Evolutionary conservation across 2,888 invertebrate species (phyloP), one percentile per base, ranked within the genome.

Genomic region (Caenorhabditis sp.): DNA sequence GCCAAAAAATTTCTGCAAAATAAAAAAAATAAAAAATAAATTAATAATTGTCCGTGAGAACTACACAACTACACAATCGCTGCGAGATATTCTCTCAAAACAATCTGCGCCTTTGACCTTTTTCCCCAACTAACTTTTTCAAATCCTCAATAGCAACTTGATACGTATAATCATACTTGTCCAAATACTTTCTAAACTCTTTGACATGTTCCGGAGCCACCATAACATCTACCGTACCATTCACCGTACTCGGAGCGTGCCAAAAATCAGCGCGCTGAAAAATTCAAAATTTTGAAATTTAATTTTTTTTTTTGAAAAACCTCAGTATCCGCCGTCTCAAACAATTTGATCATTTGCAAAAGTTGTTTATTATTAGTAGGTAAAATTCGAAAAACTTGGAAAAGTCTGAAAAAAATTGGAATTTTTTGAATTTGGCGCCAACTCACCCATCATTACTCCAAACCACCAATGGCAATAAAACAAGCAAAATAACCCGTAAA

Each of bases 171-270:
- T 62, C 60, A 58, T 75, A 59, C 31, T 66, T 59, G 23, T 76
- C 63, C 24, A 83, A 72, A 36, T 79, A 77, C 6, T 51, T 21
- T 19, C 62, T 57, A 58, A 81, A 81, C 57, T 76, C 60, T 1
- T 23, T 58, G 8, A 79, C 81, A 57, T 84, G 69, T 10, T 73
- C 66, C 27, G 81, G 79, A 21, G 79, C 62, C 4, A 86, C 81
- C 86, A 86, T 86, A 6, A 86, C 77, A 64, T 86, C 86, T 8
- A 80, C 80, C 0, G 81, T 80, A 3, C 77, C 65, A 27, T 85
- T 85, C 23, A 81, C 69, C 5, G 70, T 66, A 4, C 81, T 75
- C 0, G 86, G 86, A 23, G 81, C 77, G 50, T 81, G 77, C 86
- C 86, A 86, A 62, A 86, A 86, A 60, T 86, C 86, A 12, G 80